Base-by-base conservation (phyloP, 2,797 vertebrate species). In the Argentina silus region DNA sequence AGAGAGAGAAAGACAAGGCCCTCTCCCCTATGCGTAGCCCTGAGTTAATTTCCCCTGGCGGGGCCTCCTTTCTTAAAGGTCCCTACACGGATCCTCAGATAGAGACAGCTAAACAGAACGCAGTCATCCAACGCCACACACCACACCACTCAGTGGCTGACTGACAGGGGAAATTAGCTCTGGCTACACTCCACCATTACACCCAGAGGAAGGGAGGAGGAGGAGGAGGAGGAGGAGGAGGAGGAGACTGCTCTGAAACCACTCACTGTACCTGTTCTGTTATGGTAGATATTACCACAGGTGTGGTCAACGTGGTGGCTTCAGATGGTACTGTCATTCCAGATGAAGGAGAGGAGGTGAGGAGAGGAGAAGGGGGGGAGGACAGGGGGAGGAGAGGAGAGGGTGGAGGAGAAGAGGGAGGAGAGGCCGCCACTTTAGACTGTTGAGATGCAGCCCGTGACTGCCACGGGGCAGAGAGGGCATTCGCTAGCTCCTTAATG, bases 31-130 rank as follows among this genome's bases (percentile, higher is more conserved):
- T 12, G 14, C n/a, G 12, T 43, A 43, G 14, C 61, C 36, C 61
- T 63, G 27, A 43, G 61, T 63, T 63, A n/a, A 63, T 63, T 63
- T 63, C 61, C 36, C 61, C 9, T 17, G 15, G 61, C 42, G n/a
- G n/a, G 8, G 42, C 14, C 36, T 15, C 61, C 8, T 9, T 43
- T 11, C n/a, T n/a, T 63, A 43, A 43, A 43, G 3, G 42, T 44
- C 36, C 7, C n/a, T 43, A 43, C 21, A 8, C n/a, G 11, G 61
- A 63, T 14, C 14, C 36, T 15, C 14, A 14, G 60, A n/a, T 17
- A 15, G 27, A 43, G 21, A 23, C 19, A 23, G 23, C 11, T 23
- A 2, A 60, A 19, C 57, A 21, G 19, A 15, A 19, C 11, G 7
- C 19, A 23, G 10, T 27, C 57, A 23, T 36, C 57, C 21, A 60